A percentile compares a stretch with the other conserved stretches of the same genome.
phyloP scores from a whole-genome alignment of 2,888 invertebrate genomes.

The Melanostoma scalare region DNA sequence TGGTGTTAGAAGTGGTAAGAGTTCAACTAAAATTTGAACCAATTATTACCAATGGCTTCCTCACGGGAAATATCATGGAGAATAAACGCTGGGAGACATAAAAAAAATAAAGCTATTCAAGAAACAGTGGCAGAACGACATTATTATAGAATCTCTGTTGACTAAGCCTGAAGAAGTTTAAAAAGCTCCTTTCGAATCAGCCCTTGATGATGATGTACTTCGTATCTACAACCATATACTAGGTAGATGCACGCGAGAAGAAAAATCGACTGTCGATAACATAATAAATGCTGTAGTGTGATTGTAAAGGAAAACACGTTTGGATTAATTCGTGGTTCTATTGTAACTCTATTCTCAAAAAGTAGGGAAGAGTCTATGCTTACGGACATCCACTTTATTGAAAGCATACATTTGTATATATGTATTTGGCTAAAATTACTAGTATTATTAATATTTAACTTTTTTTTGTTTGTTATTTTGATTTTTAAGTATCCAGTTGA shows the following conservation, averaged over 20 bases:
- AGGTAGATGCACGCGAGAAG: conserved; percentile 24
- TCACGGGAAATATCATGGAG: conserved; percentile 8
- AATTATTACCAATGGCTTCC: not conserved
- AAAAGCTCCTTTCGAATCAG: conserved; percentile 29
- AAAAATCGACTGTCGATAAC: conserved; percentile 5
- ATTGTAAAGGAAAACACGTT: too few species aligned
- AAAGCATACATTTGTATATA: too few species aligned
- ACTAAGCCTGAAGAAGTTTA: conserved; percentile 31
- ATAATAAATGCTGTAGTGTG: conserved; percentile 23
- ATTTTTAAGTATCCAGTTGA: too few species aligned
- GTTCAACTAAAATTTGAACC: not conserved
- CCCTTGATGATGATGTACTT: conserved; percentile 21
- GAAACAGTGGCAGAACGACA: conserved; percentile 31
- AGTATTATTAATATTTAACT: too few species aligned
- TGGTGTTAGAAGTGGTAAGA: conserved; percentile 26
- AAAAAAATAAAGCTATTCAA: conserved; percentile 31
- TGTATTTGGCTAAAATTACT: too few species aligned
- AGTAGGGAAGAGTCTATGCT: too few species aligned
- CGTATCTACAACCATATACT: conserved; percentile 18
- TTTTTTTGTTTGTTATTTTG: too few species aligned
- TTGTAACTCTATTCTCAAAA: too few species aligned
- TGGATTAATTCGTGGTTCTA: too few species aligned
- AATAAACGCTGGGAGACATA: conserved; percentile 17
- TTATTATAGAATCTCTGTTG: conserved; percentile 9
- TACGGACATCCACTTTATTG: too few species aligned